These are phyloP conservation scores for Artibeus lituratus DNA, from an alignment of 2,797 vertebrate species.

Conservation along the genomic window DNA sequence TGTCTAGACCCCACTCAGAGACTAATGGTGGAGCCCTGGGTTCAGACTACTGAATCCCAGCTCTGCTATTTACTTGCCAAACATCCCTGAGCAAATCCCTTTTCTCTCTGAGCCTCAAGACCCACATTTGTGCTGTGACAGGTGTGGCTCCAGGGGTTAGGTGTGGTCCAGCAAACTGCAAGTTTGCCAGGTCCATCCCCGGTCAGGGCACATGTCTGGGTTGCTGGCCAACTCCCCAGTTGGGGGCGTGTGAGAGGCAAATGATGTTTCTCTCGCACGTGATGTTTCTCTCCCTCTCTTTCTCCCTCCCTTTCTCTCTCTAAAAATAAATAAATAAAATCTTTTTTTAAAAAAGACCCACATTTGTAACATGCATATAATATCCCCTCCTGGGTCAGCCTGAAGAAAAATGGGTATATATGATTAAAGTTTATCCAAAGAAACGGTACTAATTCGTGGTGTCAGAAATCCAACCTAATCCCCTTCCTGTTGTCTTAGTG, in stretches of 20 bases:
- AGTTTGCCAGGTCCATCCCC: no score
- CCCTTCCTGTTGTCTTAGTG: background rate
- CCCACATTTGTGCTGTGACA: background rate
- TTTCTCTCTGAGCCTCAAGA: background rate
- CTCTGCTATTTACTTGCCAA: background rate
- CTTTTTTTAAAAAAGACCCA: background rate
- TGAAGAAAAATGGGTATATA: background rate
- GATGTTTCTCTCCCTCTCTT: no score
- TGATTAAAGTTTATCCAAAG: background rate
- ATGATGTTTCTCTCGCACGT: no score
- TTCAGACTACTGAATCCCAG: background rate
- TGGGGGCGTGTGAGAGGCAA: no score
- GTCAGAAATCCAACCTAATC: constrained; percentile 14
- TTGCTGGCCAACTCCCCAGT: no score
- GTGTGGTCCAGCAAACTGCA: no score
- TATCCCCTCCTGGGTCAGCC: background rate
- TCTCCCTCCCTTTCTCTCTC: no score
- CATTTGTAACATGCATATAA: background rate
- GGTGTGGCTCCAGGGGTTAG: no score
- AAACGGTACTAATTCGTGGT: background rate
- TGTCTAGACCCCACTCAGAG: background rate
- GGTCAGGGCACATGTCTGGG: no score
- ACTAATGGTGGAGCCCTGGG: background rate
- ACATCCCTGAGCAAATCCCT: background rate
- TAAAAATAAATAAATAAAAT: background rate